Evolutionary conservation across 2,888 invertebrate species (phyloP), one percentile per base, ranked within the genome.

Genomic region (Arrhopalites spinosus): DNA sequence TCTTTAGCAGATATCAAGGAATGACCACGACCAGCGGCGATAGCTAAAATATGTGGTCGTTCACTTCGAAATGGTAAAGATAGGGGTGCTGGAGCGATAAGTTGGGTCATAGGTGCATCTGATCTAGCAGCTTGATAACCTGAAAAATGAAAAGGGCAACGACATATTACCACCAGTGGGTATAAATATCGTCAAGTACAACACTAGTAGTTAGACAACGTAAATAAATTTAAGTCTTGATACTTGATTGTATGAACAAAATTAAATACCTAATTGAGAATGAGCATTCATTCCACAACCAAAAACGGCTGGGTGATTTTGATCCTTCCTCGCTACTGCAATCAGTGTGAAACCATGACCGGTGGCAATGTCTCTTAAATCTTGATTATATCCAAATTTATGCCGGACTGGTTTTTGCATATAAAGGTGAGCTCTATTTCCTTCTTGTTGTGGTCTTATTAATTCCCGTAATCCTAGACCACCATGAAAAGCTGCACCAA

Each of bases 261-360:
- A 3, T 53, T 50, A 69, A 5, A 89, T 90, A 71, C 96, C 96
- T 77, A 97, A 88, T 86, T 98, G 98, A 0, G 94, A 94, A 86
- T 96, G 95, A 0, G 93, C 93, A 85, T 98, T 98, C 59, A 97
- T 89, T 0, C 98, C 98, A 29, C 91, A 91, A 0, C 96, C 98
- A 87, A 92, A 95, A 30, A 95, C 86, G 84, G 91, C 90, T 78
- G 90, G 88, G 20, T 89, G 88, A 78, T 90, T 88, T 17, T 36
- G 61, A 0, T 23, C 85, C 83, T 77, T 61, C 0, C 77, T 72
- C 76, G 90, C 88, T 0, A 93, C 90, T 8, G 91, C 90, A 81
- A 92, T 91, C 0, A 92, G 89, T 1, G 95, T 93, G 84, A 95
- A 98, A 0, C 97, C 97, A 86, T 95, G 96, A 0, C 97, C 98